Conservation (phyloP, 2,888 invertebrate genomes). For the Andrena haemorrhoa region DNA sequence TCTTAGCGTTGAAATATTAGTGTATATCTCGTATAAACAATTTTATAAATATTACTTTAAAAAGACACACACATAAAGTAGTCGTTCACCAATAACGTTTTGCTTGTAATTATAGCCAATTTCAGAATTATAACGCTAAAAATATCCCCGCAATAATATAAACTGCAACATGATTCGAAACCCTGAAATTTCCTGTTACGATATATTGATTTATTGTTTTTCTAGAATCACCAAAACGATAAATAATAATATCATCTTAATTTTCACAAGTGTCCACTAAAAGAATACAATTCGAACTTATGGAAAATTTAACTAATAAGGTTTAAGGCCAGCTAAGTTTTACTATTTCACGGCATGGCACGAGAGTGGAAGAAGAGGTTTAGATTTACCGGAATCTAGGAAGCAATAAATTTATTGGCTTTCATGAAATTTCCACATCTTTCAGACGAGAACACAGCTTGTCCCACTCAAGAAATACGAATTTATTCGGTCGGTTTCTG, state of each 20-base stretch:
- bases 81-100: background rate
- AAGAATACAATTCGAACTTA: too few relatives aligned
- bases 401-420: conserved; percentile 66
- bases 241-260: too few relatives aligned
- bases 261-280: too few relatives aligned
- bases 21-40: background rate
- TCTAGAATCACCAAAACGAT: too few relatives aligned
- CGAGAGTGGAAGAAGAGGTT: conserved; percentile 13
- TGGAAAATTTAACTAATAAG: background rate
- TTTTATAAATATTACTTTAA: background rate
- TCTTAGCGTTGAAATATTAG: too few relatives aligned
- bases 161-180: too few relatives aligned
- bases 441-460: conserved; percentile 29
- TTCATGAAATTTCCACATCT: conserved; percentile 30
- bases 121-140: background rate
- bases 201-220: too few relatives aligned
- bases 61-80: background rate
- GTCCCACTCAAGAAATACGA: conserved; percentile 17
- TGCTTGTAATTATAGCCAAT: background rate
- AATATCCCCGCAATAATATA: background rate
- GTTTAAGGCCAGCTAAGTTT: conserved; percentile 36
- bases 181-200: too few relatives aligned
- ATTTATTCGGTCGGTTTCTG: background rate
- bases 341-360: conserved; percentile 50
- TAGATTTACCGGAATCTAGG: conserved; percentile 37